These are phyloP conservation scores for Tarsius wallacei DNA, from an alignment of 2,797 vertebrate genomes.

Conservation along the genomic window DNA sequence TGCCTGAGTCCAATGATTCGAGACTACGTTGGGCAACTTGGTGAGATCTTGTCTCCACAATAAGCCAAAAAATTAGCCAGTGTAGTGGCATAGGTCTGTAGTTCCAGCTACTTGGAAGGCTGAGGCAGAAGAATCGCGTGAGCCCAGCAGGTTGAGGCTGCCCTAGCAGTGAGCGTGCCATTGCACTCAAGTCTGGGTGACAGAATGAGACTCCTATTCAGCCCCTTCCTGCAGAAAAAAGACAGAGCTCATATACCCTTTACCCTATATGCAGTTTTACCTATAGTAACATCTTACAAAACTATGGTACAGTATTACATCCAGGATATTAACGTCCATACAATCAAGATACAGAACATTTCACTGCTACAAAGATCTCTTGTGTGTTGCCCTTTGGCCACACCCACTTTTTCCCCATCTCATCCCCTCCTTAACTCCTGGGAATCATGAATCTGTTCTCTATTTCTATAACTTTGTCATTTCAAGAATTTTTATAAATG, in stretches of 20 bases:
- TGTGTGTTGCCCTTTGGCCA: neutral
- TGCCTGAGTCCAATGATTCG: no score
- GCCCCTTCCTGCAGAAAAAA: no score
- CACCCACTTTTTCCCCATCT: neutral
- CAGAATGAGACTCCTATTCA: no score
- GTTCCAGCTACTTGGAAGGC: no score
- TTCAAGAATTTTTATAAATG: neutral
- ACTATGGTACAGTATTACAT: neutral
- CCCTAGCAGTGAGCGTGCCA: no score
- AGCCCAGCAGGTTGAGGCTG: no score
- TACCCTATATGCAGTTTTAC: neutral
- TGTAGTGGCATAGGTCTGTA: no score
- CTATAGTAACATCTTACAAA: neutral
- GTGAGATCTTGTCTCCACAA: no score
- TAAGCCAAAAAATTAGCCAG: no score
- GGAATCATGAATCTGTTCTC: neutral
- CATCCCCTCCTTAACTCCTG: neutral
- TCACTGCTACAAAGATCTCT: neutral
- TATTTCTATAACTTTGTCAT: conserved; percentile 34
- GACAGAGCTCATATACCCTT: neutral
- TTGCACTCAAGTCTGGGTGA: no score
- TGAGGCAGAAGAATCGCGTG: no score
- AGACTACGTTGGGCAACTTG: no score
- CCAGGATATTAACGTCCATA: neutral
- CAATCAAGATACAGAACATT: neutral